Base-by-base conservation (phyloP, 1,140 invertebrate genomes). In the Bombus huntii region DNA sequence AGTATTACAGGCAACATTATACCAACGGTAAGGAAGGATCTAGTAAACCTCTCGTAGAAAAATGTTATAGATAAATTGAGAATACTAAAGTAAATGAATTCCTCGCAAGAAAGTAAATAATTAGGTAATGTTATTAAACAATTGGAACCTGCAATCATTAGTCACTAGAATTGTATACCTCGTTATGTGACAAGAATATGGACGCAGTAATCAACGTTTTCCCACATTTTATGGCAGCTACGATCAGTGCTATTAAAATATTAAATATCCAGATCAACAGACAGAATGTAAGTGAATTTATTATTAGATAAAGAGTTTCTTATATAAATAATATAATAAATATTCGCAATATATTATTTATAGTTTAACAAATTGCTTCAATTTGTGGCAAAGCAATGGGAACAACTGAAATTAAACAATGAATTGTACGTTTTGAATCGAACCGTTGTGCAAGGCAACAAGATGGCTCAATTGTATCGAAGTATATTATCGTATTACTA, bases 281-380 rank as follows among this genome's bases (percentile, higher is more conserved):
- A 13, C 6, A 81, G 31, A 81, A 81, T 3, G 79, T 81, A 81
- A 5, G 70, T 39, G 12, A 15, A 4, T 6, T 31, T 25, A 10
- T 34, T 39, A n/a, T 62, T 31, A n/a, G 22, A 9, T 2, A n/a
- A 31, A 44, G 6, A 10, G n/a, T 18, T 73, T 13, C 2, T n/a
- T 2, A 0, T 25, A 39, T 34, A 34, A 34, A 34, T 34, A 34
- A 34, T 12, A 39, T 39, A 72, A 28, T 42, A n/a, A n/a, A 42
- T n/a, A 12, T n/a, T 28, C 9, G 2, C n/a, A 42, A 42, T 39
- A 42, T 42, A 28, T 73, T 53, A 59, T 53, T n/a, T 47, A 1
- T 37, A 83, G 81, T 83, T 83, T 22, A 53, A 42, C n/a, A 66
- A 53, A 39, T 8, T 83, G 15, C 66, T 53, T 13, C 8, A 65